phyloP scores from a whole-genome alignment of 2,113 vertebrate species.

The Perca flavescens region DNA sequence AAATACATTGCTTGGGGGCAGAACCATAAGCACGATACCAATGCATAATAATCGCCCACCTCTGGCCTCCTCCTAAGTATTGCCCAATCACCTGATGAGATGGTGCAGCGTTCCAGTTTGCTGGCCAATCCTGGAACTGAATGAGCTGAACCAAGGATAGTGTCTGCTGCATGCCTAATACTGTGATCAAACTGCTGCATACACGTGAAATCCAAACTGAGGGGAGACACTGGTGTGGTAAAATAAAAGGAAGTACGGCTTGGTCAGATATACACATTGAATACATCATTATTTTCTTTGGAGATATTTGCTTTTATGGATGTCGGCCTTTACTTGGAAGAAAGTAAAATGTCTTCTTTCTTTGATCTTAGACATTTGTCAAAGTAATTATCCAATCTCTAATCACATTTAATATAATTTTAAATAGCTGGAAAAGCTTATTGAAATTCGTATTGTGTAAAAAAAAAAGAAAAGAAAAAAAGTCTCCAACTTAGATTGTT shows the following conservation, averaged over 20 bases:
- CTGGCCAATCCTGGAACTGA: constrained; percentile 51
- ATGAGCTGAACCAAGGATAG: constrained; percentile 41
- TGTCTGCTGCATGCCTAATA: constrained; percentile 44
- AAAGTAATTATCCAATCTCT: neutral
- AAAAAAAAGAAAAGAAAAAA: neutral
- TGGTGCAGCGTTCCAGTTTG: constrained; percentile 64
- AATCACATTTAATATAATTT: neutral
- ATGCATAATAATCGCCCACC: constrained; percentile 78
- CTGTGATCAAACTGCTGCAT: constrained; percentile 44
- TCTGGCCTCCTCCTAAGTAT: constrained; percentile 70
- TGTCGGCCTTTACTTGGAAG: neutral
- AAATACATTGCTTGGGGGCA: constrained; percentile 75
- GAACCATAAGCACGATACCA: constrained; percentile 69
- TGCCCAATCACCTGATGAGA: constrained; percentile 71
- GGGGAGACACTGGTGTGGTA: constrained; percentile 10
- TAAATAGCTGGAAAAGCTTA: neutral
- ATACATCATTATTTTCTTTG: constrained; percentile 8
- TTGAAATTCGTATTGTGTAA: neutral
- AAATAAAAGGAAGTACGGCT: neutral
- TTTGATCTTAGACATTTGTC: neutral
- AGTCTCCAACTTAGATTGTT: neutral
- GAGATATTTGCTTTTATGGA: neutral
- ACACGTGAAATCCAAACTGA: neutral
- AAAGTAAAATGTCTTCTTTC: neutral
- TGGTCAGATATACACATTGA: neutral